Base-by-base conservation (phyloP, 2,888 invertebrate species). In the Watsonalla binaria region DNA sequence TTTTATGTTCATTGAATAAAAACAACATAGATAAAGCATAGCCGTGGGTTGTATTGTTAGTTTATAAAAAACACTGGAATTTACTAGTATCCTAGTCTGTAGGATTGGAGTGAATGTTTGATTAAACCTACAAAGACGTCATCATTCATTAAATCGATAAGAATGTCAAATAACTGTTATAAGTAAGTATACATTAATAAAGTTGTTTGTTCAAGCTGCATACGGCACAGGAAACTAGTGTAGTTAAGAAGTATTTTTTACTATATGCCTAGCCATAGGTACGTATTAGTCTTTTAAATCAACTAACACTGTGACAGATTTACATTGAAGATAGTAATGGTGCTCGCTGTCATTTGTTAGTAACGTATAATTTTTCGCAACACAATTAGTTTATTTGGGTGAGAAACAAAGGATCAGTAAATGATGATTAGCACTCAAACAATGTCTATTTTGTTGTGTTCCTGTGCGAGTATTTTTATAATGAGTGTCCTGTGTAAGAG, bases 111-210 rank as follows among this genome's bases (percentile, higher is more conserved):
- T 63, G 55, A 59, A 59, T 53, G 61, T 56, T 51, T 57, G 52
- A 58, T 59, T 60, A 55, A 58, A 62, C 57, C 66, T 62, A 64
- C 57, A 60, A 62, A 65, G 66, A 78, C 74, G 83, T 86, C 84
- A 84, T 78, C 80, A 80, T 74, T 80, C 78, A 78, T 69, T 66
- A 61, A 56, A 59, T 60, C 59, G 86, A 86, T 86, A 86, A 84
- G 72, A 70, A 66, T 74, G 77, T 82, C 81, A 80, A 80, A 80
- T 74, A 80, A 74, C 74, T 74, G 75, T 67, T 73, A 62, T 67
- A 68, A 54, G 24, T 24, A 24, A 1, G 2, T 24, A 24, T 24
- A 65, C 37, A 37, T 37, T 37, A 58, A 37, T 60, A 61, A 33
- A 34, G 33, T 46, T 51, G 51, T 48, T 48, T 34, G 35, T 35